phyloP scores from a whole-genome alignment of 2,113 vertebrate species.

The Microcebus lehilahytsara region DNA sequence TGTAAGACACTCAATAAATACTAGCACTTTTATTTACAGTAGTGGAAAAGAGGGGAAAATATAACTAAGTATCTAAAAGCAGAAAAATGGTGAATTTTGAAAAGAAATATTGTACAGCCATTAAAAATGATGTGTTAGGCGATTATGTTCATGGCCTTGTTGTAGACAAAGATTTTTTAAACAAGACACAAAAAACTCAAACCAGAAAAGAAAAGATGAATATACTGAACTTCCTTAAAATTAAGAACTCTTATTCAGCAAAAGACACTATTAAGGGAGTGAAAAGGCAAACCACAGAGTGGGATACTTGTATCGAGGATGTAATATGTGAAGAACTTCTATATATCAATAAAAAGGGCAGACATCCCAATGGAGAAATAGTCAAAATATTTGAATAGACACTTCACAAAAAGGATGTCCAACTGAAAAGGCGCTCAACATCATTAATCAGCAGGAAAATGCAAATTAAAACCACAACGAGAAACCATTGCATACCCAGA shows the following conservation, averaged over 20 bases:
- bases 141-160: neutral
- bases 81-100: neutral
- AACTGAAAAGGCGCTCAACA: neutral
- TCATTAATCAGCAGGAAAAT: neutral
- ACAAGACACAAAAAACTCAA: neutral
- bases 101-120: neutral
- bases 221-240: neutral
- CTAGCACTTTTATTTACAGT: neutral
- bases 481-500: neutral
- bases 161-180: neutral
- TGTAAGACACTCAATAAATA: neutral
- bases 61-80: neutral
- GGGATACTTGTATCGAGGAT: neutral
- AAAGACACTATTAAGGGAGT: neutral
- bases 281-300: neutral
- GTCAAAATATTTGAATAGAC: neutral
- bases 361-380: neutral
- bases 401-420: neutral
- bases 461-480: neutral
- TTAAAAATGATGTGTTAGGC: neutral
- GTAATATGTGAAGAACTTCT: neutral
- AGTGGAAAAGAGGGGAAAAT: neutral
- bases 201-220: neutral
- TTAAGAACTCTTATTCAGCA: neutral
- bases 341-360: neutral